Percentiles rank a stretch among this genome's conserved stretches.
These are phyloP conservation scores for Oostethus manadensis DNA, from an alignment of 2,113 vertebrate species.

Conservation along the genomic window DNA sequence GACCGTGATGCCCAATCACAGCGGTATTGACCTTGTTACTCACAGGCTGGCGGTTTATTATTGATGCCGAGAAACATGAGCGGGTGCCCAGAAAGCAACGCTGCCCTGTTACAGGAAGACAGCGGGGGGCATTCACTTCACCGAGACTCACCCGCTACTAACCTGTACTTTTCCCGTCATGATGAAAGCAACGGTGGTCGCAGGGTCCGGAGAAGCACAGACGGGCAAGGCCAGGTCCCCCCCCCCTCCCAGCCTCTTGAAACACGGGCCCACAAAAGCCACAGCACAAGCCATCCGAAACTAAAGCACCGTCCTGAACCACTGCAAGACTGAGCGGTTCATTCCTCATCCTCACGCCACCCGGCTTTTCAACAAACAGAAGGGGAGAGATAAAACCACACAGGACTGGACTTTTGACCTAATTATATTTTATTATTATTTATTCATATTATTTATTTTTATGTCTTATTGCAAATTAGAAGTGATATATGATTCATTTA, in stretches of 20 bases:
- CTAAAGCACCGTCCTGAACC: no score
- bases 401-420: no score
- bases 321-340: no score
- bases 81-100: slow-evolving; percentile 34
- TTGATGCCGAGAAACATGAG: slow-evolving; percentile 44
- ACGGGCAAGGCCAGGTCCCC: slow-evolving; percentile 3
- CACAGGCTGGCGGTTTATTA: slow-evolving; percentile 23
- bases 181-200: not conserved
- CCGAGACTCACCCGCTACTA: slow-evolving; percentile 14
- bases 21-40: slow-evolving; percentile 13
- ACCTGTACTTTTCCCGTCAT: slow-evolving; percentile 7
- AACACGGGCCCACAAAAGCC: slow-evolving; percentile 13
- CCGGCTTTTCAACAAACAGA: no score
- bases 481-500: no score
- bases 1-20: not conserved
- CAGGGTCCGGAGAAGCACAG: slow-evolving; percentile 27
- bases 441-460: no score
- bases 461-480: no score
- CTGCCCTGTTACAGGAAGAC: slow-evolving; percentile 34
- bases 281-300: slow-evolving; percentile 39
- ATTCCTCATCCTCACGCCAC: no score
- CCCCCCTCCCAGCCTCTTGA: not conserved
- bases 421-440: no score
- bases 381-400: no score
- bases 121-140: slow-evolving; percentile 8